Base-by-base conservation (phyloP, 2,113 vertebrate genomes). In the Athene cunicularia region DNA sequence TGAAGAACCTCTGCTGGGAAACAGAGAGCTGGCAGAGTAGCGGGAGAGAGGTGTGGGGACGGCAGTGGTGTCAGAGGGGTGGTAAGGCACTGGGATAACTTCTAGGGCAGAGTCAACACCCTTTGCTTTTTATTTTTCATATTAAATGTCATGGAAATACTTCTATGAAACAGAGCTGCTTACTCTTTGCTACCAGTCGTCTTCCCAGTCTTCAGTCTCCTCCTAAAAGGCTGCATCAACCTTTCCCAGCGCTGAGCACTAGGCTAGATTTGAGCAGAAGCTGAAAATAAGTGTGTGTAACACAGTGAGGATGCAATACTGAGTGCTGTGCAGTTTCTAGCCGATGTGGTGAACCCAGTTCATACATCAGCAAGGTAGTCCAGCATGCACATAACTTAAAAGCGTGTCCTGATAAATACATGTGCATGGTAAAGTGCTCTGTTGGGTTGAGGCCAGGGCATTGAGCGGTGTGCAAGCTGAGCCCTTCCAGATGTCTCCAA, bases 401-500 rank as follows among this genome's bases (percentile, higher is more conserved):
- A 89, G 27, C 24, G 5, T 6, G 37, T 30, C 35, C 49, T 75
- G 35, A 45, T 93, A 26, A 59, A 28, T 14, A 14, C 33, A 32
- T 2, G 60, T 39, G n/a, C 13, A 3, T 17, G 49, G 49, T 89
- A 2, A 94, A 91, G 49, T 28, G 84, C 56, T 88, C 50, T 63
- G 18, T 67, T 90, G 77, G 89, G 89, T 47, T 0, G 0, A 72
- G 81, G 58, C 58, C 76, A 74, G 80, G 64, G 23, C 4, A 12
- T 43, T 85, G 49, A 82, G 56, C 64, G 53, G 30, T 4, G 56
- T 33, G 49, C 2, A 6, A 72, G 52, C 64, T 93, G 75, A 93
- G 47, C 56, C 82, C 55, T 92, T 93, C 59, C 73, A 80, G 55
- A 80, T 67, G 49, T 66, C 89, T 95, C 66, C 73, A 67, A 55